Evolutionary conservation across 2,888 invertebrate genomes (phyloP).

Genomic region (Oscheius myriophilus): DNA sequence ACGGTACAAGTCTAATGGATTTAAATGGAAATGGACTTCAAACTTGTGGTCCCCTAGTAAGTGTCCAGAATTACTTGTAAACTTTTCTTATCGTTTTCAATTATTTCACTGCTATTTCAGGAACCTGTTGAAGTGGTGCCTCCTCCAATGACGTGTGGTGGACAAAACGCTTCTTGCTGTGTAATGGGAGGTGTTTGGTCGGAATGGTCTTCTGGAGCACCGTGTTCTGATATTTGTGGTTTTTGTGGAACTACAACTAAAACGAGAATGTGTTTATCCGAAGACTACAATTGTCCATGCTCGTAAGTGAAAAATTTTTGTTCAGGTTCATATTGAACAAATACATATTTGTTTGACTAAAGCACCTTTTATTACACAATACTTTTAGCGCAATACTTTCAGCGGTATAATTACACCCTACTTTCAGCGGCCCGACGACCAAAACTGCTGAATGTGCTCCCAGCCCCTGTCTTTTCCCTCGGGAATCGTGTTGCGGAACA

Average conservation of each 20-base stretch:
- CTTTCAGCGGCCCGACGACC: constrained; percentile 41
- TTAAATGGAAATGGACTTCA: constrained; percentile 13
- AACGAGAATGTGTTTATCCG: constrained; percentile 39
- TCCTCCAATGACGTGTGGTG: constrained; percentile 19
- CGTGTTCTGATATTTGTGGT: constrained; percentile 28
- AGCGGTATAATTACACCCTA: too few relatives aligned
- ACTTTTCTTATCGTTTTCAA: not conserved
- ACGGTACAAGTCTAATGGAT: constrained; percentile 2
- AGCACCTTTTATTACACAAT: too few relatives aligned
- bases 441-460: constrained; percentile 44
- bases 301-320: constrained; percentile 23
- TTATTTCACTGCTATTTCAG: not conserved
- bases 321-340: not conserved
- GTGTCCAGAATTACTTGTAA: not conserved
- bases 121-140: not conserved
- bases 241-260: constrained; percentile 31
- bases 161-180: constrained; percentile 18
- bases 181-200: constrained; percentile 35
- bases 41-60: constrained; percentile 15
- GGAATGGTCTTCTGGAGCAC: constrained; percentile 35
- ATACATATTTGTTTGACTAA: too few relatives aligned
- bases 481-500: constrained; percentile 41
- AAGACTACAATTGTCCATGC: constrained; percentile 39
- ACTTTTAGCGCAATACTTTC: too few relatives aligned
- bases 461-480: constrained; percentile 35